phyloP scores from a whole-genome alignment of 2,888 invertebrate genomes.

The Adineta ricciae region DNA sequence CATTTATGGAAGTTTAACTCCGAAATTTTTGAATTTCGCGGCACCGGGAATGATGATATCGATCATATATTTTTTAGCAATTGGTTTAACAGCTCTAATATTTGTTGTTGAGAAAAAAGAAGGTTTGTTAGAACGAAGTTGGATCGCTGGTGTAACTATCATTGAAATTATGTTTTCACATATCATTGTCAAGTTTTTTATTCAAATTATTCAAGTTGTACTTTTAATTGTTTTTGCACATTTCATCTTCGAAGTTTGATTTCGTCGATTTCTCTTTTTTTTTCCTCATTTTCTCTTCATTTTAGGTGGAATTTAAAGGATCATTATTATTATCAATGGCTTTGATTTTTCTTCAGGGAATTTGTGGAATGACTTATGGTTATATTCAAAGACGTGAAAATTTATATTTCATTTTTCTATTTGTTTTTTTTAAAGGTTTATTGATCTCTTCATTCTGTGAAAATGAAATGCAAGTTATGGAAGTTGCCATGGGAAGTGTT shows the following conservation, averaged over 20 bases:
- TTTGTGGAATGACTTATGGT: conserved; percentile 94
- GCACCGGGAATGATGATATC: conserved; percentile 74
- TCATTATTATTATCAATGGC: conserved; percentile 72
- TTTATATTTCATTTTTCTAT: not conserved
- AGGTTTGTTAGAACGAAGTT: conserved; percentile 74
- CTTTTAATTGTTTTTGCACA: conserved; percentile 61
- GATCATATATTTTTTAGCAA: conserved; percentile 88
- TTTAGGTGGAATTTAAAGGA: conserved; percentile 78
- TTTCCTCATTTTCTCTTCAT: not conserved
- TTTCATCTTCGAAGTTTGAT: conserved; percentile 41
- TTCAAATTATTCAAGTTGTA: conserved; percentile 84
- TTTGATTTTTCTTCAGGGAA: conserved; percentile 74
- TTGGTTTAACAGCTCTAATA: conserved; percentile 77
- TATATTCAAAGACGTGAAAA: conserved; percentile 37
- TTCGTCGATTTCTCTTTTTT: conserved; percentile 59
- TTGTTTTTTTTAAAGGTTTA: conserved; percentile 51
- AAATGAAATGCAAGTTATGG: conserved; percentile 80
- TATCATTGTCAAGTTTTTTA: conserved; percentile 82
- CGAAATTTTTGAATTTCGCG: conserved; percentile 87
- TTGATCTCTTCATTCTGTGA: conserved; percentile 83
- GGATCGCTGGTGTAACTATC: conserved; percentile 83
- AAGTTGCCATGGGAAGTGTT: conserved; percentile 80
- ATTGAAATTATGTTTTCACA: conserved; percentile 84
- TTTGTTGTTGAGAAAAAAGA: conserved; percentile 46
- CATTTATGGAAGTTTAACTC: conserved; percentile 56